These are phyloP conservation scores for Drosophila busckii DNA, from an alignment of 1,140 invertebrate genomes.

Conservation along the genomic window DNA sequence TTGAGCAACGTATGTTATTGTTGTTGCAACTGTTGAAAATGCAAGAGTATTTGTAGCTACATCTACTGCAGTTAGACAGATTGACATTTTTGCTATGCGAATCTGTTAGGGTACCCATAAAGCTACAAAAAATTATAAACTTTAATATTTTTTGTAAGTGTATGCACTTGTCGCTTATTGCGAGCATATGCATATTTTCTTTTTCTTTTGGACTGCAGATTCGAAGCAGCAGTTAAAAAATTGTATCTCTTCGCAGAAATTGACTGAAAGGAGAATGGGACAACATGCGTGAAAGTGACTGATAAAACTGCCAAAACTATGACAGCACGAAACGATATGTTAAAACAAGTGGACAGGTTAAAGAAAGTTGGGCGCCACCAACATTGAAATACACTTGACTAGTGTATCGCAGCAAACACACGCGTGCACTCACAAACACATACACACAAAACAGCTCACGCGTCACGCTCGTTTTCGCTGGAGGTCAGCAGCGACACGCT, in stretches of 20 bases:
- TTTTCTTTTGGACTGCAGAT: slow-evolving; percentile 16
- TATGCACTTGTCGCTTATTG: background rate
- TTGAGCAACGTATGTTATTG: slow-evolving; percentile 26
- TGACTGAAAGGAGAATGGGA: slow-evolving; percentile 30
- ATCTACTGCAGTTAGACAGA: no score
- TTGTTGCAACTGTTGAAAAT: slow-evolving; percentile 49
- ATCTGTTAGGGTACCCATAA: background rate
- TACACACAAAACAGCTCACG: no score
- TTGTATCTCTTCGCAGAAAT: background rate
- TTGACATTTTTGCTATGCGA: no score
- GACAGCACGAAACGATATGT: no score
- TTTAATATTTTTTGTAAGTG: slow-evolving; percentile 1
- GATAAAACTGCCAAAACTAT: slow-evolving; percentile 58
- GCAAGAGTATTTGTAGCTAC: slow-evolving; percentile 28
- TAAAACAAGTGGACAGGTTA: no score
- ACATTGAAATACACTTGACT: no score
- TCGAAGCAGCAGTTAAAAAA: slow-evolving; percentile 2
- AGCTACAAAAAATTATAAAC: no score
- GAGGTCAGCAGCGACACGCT: no score
- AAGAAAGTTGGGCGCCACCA: no score
- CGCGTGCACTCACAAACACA: no score
- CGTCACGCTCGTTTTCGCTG: no score
- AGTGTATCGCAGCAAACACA: no score
- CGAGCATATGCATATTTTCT: slow-evolving; percentile 21
- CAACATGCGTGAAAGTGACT: slow-evolving; percentile 49